Base-by-base conservation (phyloP, 2,113 vertebrate species). In the Propithecus coquereli region DNA sequence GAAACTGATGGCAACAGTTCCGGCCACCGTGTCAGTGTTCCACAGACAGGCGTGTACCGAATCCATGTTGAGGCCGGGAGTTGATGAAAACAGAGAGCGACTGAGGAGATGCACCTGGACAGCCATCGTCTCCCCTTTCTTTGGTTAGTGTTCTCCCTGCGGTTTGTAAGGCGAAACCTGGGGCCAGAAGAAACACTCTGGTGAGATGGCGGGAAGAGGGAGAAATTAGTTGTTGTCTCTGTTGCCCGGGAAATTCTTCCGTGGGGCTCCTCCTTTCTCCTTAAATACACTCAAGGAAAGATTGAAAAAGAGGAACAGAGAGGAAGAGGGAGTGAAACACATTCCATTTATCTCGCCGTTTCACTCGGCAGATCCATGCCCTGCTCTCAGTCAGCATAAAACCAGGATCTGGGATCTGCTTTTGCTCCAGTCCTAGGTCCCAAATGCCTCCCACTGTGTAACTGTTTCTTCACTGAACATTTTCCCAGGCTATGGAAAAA, bases 271-370 rank as follows among this genome's bases (percentile, higher is more conserved):
- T 84, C 13, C 47, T 17, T 68, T 45, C 11, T 30, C 16, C 68
- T 57, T 84, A 6, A 73, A 73, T 22, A 83, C 23, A 45, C 14
- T 3, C 25, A 54, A 43, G 50, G 16, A 37, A 20, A 34, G 34
- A 73, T 16, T 66, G 47, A 25, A 2, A 11, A 32, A 10, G 16
- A 27, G 2, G 16, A 3, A 23, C 9, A 23, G 34, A 45, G 52
- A 34, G 57, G 61, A 25, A 14, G 54, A 79, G 37, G 34, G 34
- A 25, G 32, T 61, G 32, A 37, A 6, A 43, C 2, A 11, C 1
- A 1, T 17, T 40, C 10, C 50, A 12, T 47, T 61, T 50, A 12
- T 61, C 0, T 10, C 2, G 73, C 30, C 5, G 0, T 18, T n/a
- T 61, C 65, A 25, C 32, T n/a, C 3, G 17, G 17, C 8, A 3